Evolutionary conservation across 2,888 invertebrate genomes (phyloP), one percentile per base, ranked within the genome.

Genomic region (Trissolcus japonicus): DNA sequence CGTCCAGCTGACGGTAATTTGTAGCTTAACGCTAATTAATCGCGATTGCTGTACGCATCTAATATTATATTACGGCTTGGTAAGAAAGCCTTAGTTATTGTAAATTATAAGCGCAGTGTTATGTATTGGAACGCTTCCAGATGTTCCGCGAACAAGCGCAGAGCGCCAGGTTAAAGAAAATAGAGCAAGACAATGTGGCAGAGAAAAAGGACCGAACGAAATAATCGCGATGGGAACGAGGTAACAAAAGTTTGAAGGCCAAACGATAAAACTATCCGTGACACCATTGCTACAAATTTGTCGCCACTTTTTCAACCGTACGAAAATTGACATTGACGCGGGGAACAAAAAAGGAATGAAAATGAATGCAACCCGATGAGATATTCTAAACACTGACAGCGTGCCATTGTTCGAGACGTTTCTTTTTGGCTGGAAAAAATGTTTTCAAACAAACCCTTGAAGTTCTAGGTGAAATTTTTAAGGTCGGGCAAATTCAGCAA

Each of bases 201-300:
- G 40, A 60, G 40, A 60, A 71, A 76, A 61, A 68, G 54, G 56
- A 53, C 16, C 16, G 65, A 55, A 78, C 78, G 4, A 79, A 78
- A 68, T 68, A 72, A 72, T 78, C 41, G 21, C 65, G 75, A 81
- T 56, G 40, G 74, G 77, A 81, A 83, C 82, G 82, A 84, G 81
- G 82, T 83, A 84, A 84, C 84, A 86, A 86, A 84, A 84, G 83
- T 85, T 82, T 86, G 83, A 85, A 86, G 82, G 83, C 80, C 65
- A 63, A 57, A 76, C 83, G 81, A 81, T 84, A 86, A 85, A 87
- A 72, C 82, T 78, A 77, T 46, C 9, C 21, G 56, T 56, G 73
- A 48, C 67, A 76, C 78, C 68, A 74, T 69, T 46, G 71, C 61
- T 54, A 63, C 71, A 63, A 78, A 71, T 73, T 74, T 78, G 74